Conservation (phyloP, 2,113 vertebrate species). For the Indicator indicator region DNA sequence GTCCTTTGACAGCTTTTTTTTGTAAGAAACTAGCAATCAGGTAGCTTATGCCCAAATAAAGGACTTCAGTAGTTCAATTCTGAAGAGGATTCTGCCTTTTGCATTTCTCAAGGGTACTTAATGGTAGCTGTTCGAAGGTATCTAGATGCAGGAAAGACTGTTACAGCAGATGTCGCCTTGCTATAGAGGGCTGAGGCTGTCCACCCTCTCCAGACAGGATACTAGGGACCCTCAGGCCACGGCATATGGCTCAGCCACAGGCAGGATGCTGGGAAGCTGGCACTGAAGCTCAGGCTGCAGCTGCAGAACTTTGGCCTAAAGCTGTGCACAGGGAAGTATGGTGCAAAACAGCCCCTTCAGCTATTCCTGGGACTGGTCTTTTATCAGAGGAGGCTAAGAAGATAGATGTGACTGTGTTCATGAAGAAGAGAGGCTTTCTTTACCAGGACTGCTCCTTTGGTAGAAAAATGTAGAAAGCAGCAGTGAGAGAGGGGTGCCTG, state of each 20-base stretch:
- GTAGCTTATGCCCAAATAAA: neutral
- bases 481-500: neutral
- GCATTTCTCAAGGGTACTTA: neutral
- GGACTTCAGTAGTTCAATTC: rapidly evolving
- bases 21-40: neutral
- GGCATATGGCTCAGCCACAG: neutral
- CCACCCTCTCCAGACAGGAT: rapidly evolving
- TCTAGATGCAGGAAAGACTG: neutral
- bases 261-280: rapidly evolving
- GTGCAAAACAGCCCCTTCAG: neutral
- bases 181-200: neutral
- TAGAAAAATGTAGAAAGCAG: neutral
- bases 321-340: neutral
- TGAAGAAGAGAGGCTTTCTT: neutral
- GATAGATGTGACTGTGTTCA: neutral
- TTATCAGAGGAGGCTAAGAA: neutral
- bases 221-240: neutral
- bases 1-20: neutral
- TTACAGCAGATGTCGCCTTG: neutral
- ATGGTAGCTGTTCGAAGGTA: neutral
- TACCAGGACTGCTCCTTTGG: neutral
- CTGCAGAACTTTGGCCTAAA: neutral
- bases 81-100: neutral
- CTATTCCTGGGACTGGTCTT: neutral
- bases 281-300: neutral